Conservation (phyloP, 2,888 invertebrate genomes). For the Apodemia duryi region DNA sequence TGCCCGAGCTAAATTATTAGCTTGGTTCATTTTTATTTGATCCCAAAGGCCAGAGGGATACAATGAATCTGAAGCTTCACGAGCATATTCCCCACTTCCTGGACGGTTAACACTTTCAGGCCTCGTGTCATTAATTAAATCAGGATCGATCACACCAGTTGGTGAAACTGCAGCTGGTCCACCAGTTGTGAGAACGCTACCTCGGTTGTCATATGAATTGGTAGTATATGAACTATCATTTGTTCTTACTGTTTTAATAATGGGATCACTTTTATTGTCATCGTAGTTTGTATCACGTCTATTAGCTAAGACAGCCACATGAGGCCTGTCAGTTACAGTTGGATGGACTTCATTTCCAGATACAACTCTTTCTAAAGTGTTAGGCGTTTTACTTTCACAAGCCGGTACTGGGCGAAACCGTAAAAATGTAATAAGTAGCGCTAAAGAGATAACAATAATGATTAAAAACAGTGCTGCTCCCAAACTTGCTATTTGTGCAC, state of each 20-base stretch:
- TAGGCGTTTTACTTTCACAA: slow-evolving; percentile 87
- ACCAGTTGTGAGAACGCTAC: slow-evolving; percentile 5
- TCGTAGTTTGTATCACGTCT: not conserved
- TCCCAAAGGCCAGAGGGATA: slow-evolving; percentile 92
- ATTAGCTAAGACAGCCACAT: slow-evolving; percentile 9
- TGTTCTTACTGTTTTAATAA: not conserved
- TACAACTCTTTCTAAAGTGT: slow-evolving; percentile 85
- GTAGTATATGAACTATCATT: slow-evolving; percentile 1
- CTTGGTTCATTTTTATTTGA: slow-evolving; percentile 72
- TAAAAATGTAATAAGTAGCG: slow-evolving; percentile 85
- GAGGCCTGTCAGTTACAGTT: slow-evolving; percentile 23
- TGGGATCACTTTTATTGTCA: not conserved
- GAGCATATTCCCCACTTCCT: slow-evolving; percentile 88
- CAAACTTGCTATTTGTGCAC: slow-evolving; percentile 91
- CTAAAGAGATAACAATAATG: slow-evolving; percentile 85
- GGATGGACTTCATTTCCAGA: slow-evolving; percentile 78
- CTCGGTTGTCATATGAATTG: not conserved
- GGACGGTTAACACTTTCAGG: slow-evolving; percentile 80
- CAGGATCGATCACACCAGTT: slow-evolving; percentile 89
- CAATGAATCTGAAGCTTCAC: slow-evolving; percentile 85
- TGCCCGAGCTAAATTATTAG: slow-evolving; percentile 78
- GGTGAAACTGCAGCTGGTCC: slow-evolving; percentile 85
- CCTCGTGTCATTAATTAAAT: slow-evolving; percentile 90
- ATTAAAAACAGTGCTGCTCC: slow-evolving; percentile 90
- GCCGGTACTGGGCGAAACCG: slow-evolving; percentile 86